These are phyloP conservation scores for Lates calcarifer DNA, from an alignment of 2,113 vertebrate species.

Conservation along the genomic window DNA sequence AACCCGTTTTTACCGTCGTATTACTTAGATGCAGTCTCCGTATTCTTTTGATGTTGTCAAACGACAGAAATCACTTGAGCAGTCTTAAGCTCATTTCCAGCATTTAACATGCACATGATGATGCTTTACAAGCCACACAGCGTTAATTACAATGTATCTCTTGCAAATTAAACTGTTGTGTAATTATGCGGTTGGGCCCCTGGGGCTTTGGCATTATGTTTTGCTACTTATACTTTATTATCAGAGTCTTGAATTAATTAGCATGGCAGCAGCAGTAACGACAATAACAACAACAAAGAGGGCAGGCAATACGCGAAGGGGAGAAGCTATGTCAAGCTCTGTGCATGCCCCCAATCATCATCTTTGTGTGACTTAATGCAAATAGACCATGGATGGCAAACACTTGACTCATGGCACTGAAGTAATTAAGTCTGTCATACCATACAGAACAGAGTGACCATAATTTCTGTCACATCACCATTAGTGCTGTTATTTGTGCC, in stretches of 20 bases:
- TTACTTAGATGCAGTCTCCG: constrained; percentile 10
- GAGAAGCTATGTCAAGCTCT: constrained; percentile 14
- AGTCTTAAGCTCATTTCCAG: constrained; percentile 42
- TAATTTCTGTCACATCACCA: constrained; percentile 26
- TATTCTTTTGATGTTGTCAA: constrained; percentile 59
- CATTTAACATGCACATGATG: constrained; percentile 56
- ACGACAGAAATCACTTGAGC: constrained; percentile 51
- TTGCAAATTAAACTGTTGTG: constrained; percentile 76
- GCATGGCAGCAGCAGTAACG: constrained; percentile 29
- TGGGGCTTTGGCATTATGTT: constrained; percentile 66
- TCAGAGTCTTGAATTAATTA: constrained; percentile 77
- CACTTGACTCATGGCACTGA: constrained; percentile 34
- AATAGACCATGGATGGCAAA: constrained; percentile 26
- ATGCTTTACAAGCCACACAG: constrained; percentile 58
- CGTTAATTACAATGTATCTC: constrained; percentile 75
- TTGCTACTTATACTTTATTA: constrained; percentile 77
- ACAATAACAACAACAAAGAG: constrained; percentile 44
- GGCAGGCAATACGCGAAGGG: constrained; percentile 11
- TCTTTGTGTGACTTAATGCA: constrained; percentile 27
- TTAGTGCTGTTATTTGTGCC: background rate
- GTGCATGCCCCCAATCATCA: background rate
- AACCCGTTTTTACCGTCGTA: background rate
- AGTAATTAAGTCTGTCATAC: constrained; percentile 48
- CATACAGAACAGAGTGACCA: constrained; percentile 5
- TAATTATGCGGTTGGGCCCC: constrained; percentile 72